Base-by-base conservation (phyloP, 1,140 invertebrate genomes). In the Papilio helenus region DNA sequence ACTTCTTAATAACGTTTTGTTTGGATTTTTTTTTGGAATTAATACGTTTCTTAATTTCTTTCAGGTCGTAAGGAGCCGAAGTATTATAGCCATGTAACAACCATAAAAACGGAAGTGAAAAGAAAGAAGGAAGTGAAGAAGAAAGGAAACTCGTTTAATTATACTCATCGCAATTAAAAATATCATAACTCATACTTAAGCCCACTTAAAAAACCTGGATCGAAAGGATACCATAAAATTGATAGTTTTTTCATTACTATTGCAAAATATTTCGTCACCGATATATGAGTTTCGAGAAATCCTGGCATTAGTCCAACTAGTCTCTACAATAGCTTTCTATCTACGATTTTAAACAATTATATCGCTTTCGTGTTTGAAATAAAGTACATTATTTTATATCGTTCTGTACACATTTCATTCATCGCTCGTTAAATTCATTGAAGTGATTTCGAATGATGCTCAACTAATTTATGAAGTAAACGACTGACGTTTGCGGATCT, bases 351-450 rank as follows among this genome's bases (percentile, higher is more conserved):
- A 72, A 23, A 39, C 39, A 44, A 74, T 74, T 74, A 9, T 74
- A 49, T 29, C 23, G n/a, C 39, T 74, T 46, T 29, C 29, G 0
- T 16, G 0, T 16, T 7, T 23, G 44, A 20, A 74, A 74, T 49
- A 74, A 74, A 26, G 44, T 9, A 20, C 26, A 74, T 29, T 49
- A 16, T 74, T 20, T 10, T 74, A 2, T 74, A 26, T 10, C 71
- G 16, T 51, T 49, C 14, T 23, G 20, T 23, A 49, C 72, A 44
- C 72, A 74, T 74, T 74, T 74, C 72, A 74, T 74, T 74, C 72
- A 74, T 49, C 72, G 72, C 44, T 74, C 72, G 72, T 74, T 74
- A 74, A 74, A 74, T 20, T 74, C 72, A 74, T 74, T 74, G 42
- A 74, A 44, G 39, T 39, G 29, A 72, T 72, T 72, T 3, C 71